A percentile compares a stretch with the other conserved stretches of the same genome.
These are phyloP conservation scores for Karalla daura DNA, from an alignment of 2,797 vertebrate species.

Conservation along the genomic window DNA sequence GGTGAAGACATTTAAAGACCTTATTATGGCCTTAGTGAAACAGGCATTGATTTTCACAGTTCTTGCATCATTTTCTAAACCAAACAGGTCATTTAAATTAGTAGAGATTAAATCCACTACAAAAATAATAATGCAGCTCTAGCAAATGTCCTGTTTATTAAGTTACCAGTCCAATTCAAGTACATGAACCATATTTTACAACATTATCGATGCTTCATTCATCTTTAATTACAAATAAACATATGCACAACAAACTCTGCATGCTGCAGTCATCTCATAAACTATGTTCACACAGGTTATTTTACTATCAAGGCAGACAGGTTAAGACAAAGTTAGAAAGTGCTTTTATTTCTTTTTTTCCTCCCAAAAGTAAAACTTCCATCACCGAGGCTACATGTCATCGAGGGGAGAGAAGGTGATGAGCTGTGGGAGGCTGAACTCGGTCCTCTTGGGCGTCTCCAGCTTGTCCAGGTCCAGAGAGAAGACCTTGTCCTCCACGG, in stretches of 20 bases:
- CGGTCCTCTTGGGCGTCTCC: constrained; percentile 55
- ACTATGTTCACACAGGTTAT: constrained; percentile 26
- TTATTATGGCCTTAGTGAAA: too few species aligned
- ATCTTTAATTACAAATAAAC: constrained; percentile 27
- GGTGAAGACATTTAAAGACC: too few species aligned
- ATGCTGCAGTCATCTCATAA: constrained; percentile 32
- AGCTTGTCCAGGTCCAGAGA: constrained; percentile 80
- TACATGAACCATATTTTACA: neutral
- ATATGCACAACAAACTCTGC: neutral
- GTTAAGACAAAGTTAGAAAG: too few species aligned
- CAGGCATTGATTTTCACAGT: too few species aligned
- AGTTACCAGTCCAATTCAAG: neutral
- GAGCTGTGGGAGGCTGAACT: constrained; percentile 75
- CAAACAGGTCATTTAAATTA: too few species aligned
- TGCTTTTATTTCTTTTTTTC: too few species aligned
- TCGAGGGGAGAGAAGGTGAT: constrained; percentile 82
- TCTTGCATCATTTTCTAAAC: too few species aligned
- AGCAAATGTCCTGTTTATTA: neutral
- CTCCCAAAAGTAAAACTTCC: too few species aligned
- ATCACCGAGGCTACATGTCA: too few species aligned
- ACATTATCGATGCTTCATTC: constrained; percentile 43
- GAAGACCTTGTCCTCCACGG: constrained; percentile 66
- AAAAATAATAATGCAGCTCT: too few species aligned
- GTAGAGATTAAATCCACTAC: too few species aligned
- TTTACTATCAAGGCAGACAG: neutral